Conservation (phyloP, 2,113 vertebrate species). For the Gymnobelideus leadbeateri region DNA sequence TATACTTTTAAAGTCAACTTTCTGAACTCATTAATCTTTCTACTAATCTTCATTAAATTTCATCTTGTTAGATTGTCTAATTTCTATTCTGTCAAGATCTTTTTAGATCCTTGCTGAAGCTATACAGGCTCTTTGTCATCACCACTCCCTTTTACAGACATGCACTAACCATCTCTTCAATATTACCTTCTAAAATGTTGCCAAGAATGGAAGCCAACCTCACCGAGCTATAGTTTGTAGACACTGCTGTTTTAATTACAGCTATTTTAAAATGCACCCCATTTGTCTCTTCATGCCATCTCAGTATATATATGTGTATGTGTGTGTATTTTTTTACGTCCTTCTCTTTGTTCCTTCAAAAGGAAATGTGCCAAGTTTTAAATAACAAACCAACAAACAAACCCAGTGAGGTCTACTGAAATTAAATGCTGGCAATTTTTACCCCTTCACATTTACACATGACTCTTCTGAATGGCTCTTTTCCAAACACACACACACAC, state of each 20-base stretch:
- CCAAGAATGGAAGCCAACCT: neutral
- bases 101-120: neutral
- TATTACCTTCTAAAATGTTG: neutral
- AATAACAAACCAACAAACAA: neutral
- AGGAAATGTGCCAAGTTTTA: slow-evolving; percentile 19
- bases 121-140: neutral
- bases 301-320: neutral
- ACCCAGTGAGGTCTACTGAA: neutral
- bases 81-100: neutral
- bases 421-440: slow-evolving; percentile 4
- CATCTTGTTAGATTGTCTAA: neutral
- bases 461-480: neutral
- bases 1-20: neutral
- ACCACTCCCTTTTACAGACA: neutral
- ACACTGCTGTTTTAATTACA: neutral
- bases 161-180: neutral
- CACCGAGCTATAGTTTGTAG: neutral
- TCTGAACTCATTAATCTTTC: neutral
- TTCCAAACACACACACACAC: neutral
- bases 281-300: neutral
- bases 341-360: neutral
- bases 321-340: neutral
- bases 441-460: neutral
- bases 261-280: neutral
- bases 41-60: neutral